Evolutionary conservation across 2,113 vertebrate genomes (phyloP).

Genomic region (Daphoenositta chrysoptera): DNA sequence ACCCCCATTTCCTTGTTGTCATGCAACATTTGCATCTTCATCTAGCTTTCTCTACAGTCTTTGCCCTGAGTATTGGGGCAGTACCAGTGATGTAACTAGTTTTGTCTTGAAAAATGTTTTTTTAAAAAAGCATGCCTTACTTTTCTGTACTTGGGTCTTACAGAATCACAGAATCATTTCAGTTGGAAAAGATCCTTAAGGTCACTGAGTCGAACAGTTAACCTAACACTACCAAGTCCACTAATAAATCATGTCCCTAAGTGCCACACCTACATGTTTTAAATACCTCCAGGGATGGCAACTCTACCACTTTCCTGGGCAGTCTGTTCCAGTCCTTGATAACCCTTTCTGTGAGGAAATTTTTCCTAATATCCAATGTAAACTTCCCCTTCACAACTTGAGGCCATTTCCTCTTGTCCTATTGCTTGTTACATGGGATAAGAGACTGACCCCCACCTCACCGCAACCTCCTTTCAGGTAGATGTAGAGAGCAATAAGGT

Average conservation of each 20-base stretch:
- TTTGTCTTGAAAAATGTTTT: neutral
- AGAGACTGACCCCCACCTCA: fast-evolving
- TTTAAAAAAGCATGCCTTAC: neutral
- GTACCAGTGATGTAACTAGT: neutral
- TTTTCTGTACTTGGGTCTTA: neutral
- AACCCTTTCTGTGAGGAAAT: neutral
- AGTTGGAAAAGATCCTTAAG: neutral
- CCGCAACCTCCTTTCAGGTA: neutral
- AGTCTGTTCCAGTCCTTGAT: neutral
- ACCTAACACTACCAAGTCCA: neutral
- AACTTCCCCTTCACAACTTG: neutral
- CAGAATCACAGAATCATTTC: neutral
- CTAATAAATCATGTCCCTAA: neutral
- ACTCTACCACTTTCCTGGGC: neutral
- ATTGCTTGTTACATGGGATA: neutral
- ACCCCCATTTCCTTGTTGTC: neutral
- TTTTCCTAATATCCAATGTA: neutral
- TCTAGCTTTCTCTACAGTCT: neutral
- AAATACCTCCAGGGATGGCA: neutral
- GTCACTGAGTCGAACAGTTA: neutral
- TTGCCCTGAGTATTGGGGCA: neutral
- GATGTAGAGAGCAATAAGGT: neutral
- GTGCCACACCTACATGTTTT: neutral
- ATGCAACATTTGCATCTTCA: neutral
- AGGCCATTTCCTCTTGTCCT: neutral